A percentile compares a stretch with the other conserved stretches of the same genome.
Evolutionary conservation across 2,888 invertebrate genomes (phyloP).

Genomic region (Halictus ligatus): DNA sequence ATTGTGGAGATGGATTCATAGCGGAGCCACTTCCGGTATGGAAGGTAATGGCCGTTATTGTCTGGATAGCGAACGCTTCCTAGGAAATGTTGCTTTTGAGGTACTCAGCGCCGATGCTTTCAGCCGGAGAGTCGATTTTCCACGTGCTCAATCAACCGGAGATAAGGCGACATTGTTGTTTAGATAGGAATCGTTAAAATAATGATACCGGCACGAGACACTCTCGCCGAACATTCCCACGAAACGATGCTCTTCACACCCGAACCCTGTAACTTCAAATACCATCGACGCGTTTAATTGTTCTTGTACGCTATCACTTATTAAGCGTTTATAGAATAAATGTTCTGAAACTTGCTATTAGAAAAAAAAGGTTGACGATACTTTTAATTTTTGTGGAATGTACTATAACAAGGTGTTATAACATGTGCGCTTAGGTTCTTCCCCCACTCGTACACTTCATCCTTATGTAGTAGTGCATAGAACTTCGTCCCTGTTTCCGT

Average conservation of each 20-base stretch:
- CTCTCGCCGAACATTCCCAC: not conserved
- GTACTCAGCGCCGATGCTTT: no score
- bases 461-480: no score
- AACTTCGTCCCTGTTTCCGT: no score
- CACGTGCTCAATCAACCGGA: not conserved
- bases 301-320: not conserved
- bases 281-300: not conserved
- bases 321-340: not conserved
- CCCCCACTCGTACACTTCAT: no score
- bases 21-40: conserved; percentile 21
- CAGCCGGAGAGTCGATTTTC: not conserved
- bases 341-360: not conserved
- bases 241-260: not conserved
- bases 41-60: conserved; percentile 38
- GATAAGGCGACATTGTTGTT: conserved; percentile 1
- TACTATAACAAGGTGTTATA: no score
- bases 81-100: not conserved
- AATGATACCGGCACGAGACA: not conserved
- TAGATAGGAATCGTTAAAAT: not conserved
- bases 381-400: not conserved
- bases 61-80: not conserved
- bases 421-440: no score
- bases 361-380: not conserved
- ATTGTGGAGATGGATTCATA: conserved; percentile 16
- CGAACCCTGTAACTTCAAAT: not conserved